Conservation (phyloP, 2,797 vertebrate genomes). For the Natrix natrix region DNA sequence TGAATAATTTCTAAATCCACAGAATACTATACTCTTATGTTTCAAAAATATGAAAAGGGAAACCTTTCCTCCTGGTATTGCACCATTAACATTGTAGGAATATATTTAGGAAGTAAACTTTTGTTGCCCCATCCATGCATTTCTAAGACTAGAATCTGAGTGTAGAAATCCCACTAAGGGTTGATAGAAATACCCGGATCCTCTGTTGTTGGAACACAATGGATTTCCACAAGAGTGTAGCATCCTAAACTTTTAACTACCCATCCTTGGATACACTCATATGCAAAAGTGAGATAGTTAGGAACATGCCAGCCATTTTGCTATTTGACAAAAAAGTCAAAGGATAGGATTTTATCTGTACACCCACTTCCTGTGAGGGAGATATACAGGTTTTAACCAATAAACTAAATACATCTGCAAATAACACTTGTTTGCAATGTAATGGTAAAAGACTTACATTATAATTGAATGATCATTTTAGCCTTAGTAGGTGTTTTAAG, state of each 20-base stretch:
- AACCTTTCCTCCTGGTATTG: not conserved
- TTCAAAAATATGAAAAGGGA: constrained; percentile 50
- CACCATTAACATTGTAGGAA: constrained; percentile 41
- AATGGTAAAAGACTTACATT: not conserved
- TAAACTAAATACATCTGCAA: not conserved
- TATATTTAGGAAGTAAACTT: constrained; percentile 13
- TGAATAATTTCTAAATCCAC: constrained; percentile 35
- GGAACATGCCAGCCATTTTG: not conserved
- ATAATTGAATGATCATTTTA: not conserved
- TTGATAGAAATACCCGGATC: not conserved
- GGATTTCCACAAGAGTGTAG: not conserved
- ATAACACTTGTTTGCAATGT: not conserved
- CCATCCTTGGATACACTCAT: not conserved
- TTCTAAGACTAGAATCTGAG: not conserved
- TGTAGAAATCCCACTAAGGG: not conserved
- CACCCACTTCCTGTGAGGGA: not conserved
- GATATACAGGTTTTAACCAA: not conserved
- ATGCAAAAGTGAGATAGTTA: not conserved
- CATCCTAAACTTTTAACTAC: not conserved
- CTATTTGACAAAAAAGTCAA: not conserved
- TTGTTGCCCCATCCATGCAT: not conserved
- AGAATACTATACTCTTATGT: constrained; percentile 44
- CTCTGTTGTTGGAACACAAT: not conserved
- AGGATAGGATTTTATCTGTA: not conserved
- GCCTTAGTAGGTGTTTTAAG: not conserved